Evolutionary conservation across 64 coral and sea anemone species (phyloP).

Genomic region (Platygyra sinensis): DNA sequence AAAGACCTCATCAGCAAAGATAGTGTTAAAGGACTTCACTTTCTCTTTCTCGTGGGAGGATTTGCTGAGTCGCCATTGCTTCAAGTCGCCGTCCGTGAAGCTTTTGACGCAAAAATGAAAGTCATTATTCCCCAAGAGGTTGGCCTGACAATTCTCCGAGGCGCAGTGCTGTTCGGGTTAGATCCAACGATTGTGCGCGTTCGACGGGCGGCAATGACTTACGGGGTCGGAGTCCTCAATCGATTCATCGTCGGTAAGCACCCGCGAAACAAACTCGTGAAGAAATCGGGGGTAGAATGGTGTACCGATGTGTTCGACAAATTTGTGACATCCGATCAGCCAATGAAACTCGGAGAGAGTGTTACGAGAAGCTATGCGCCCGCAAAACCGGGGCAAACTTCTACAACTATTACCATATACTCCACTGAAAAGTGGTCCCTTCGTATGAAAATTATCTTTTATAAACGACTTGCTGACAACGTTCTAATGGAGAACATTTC

Average conservation of each 20-base stretch:
- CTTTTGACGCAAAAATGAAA: constrained; percentile 77
- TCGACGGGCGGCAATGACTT: constrained; percentile 84
- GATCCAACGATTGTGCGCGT: constrained; percentile 92
- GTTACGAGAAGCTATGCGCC: constrained; percentile 93
- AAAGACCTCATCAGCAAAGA: constrained; percentile 52
- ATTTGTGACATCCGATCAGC: constrained; percentile 88
- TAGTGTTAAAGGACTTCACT: constrained; percentile 56
- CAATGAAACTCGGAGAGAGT: constrained; percentile 84
- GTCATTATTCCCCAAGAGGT: constrained; percentile 97
- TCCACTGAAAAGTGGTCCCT: neutral
- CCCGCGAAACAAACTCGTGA: constrained; percentile 80
- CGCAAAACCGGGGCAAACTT: constrained; percentile 75
- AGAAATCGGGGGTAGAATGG: constrained; percentile 88
- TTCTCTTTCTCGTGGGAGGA: constrained; percentile 95
- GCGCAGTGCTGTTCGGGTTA: constrained; percentile 92
- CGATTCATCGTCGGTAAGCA: constrained; percentile 85
- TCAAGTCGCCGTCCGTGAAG: constrained; percentile 72
- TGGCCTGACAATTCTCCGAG: constrained; percentile 91
- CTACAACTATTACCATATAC: constrained; percentile 78
- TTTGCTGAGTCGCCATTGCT: constrained; percentile 95
- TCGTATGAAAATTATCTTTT: no score
- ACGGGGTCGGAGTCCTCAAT: constrained; percentile 98
- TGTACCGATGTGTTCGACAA: constrained; percentile 97
- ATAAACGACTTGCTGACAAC: no score
- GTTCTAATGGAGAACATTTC: no score